Percentiles rank a stretch among this genome's conserved stretches.
These are phyloP conservation scores for Romanogobio albipinnatus DNA, from an alignment of 2,113 vertebrate genomes.

Conservation along the genomic window DNA sequence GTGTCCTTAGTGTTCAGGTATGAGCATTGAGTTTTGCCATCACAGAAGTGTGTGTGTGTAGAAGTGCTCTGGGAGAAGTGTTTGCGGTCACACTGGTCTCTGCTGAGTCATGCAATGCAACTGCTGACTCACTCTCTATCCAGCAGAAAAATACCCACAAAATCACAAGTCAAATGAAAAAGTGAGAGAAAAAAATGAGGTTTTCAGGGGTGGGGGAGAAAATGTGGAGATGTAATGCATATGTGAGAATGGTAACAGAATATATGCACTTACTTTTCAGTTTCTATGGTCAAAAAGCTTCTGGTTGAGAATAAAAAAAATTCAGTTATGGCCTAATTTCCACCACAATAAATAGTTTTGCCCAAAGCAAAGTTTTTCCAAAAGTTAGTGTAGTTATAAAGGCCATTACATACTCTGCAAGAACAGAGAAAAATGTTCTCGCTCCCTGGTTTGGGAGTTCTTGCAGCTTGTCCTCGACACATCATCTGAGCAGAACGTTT, in stretches of 20 bases:
- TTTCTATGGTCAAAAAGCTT: neutral
- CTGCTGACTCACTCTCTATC: constrained; percentile 25
- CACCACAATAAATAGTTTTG: neutral
- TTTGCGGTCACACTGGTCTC: constrained; percentile 17
- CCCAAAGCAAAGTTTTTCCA: neutral
- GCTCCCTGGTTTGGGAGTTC: too few relatives aligned
- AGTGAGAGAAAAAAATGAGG: neutral
- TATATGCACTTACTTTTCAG: neutral
- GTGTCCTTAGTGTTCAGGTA: constrained; percentile 37
- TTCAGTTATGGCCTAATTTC: neutral
- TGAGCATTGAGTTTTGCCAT: neutral
- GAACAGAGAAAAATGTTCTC: too few relatives aligned
- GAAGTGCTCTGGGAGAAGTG: neutral
- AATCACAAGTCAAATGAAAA: constrained; percentile 7
- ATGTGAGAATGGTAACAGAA: neutral
- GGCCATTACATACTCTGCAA: neutral
- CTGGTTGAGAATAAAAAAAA: neutral
- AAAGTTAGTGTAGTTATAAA: neutral
- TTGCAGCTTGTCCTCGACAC: too few relatives aligned
- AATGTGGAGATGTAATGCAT: neutral
- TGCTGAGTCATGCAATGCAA: constrained; percentile 31
- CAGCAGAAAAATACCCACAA: constrained; percentile 23
- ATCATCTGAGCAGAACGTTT: too few relatives aligned
- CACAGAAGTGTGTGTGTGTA: constrained; percentile 47
- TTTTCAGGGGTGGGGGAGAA: neutral